Evolutionary conservation across 2,797 vertebrate genomes (phyloP), one percentile per base, ranked within the genome.

Genomic region (Pitangus sulphuratus): DNA sequence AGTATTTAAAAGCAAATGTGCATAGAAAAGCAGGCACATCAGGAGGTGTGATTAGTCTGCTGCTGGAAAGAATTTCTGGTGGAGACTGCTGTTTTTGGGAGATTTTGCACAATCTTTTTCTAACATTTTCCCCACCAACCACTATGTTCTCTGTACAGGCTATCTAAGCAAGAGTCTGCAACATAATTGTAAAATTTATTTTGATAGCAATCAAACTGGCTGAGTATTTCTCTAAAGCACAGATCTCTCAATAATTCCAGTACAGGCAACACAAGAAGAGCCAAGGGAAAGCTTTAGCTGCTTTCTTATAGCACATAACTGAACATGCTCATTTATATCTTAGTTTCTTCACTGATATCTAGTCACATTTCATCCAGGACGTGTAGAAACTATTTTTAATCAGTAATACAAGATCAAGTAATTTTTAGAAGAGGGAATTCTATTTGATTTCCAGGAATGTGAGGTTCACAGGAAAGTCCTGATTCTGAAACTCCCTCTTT

Each of bases 361-460:
- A 47, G 13, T 19, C 26, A 25, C 30, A 48, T 62, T 88, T 79
- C 31, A 50, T 58, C 20, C 39, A 68, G 13, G 37, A 88, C 60
- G 66, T 40, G 53, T 11, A 53, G 56, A 65, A 89, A 33, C 8
- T 69, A 26, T 40, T 57, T 87, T 35, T 37, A 75, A 54, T 39
- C 15, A 39, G 45, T 42, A 77, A 77, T 57, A 19, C 24, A 71
- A 31, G 33, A 71, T 14, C 33, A 61, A 40, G 15, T 30, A 21
- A 19, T 51, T 83, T 89, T 95, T 71, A 26, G 62, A 83, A 35
- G 24, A 79, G 16, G 26, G 12, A 91, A 61, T 69, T 76, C 40
- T 78, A 2, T 87, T 75, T 77, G 4, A 64, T 93, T 94, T 48
- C 17, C 4, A 0, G 31, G 25, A 75, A 77, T 2, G 1, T 25